A percentile compares a stretch with the other conserved stretches of the same genome.
Conservation (phyloP, 1,140 invertebrate genomes). For the Drosophila pachea region DNA sequence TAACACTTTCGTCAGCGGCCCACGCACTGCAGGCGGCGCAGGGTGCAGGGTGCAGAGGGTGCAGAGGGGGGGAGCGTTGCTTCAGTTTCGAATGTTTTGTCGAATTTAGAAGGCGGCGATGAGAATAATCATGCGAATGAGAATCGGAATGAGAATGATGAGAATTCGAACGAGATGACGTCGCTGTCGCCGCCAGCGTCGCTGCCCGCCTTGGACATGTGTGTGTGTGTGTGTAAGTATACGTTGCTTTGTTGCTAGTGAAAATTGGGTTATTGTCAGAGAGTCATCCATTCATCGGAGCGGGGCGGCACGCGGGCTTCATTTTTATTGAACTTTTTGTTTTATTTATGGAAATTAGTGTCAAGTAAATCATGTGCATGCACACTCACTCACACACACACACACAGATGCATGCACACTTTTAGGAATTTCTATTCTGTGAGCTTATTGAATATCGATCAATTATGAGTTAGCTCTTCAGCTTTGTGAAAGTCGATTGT, state of each 20-base stretch:
- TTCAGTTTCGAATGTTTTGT: constrained; percentile 23
- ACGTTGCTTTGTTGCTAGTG: constrained; percentile 56
- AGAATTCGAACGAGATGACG: constrained; percentile 18
- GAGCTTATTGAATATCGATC: constrained; percentile 52
- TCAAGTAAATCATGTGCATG: constrained; percentile 76
- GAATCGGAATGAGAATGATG: constrained; percentile 1
- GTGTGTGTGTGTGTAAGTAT: neutral
- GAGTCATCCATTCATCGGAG: constrained; percentile 38
- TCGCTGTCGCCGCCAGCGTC: constrained; percentile 10
- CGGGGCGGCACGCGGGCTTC: constrained; percentile 5
- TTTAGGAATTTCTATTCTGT: constrained; percentile 46
- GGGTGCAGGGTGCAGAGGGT: neutral
- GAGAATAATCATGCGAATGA: neutral
- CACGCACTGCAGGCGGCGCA: constrained; percentile 43
- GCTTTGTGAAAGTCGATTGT: constrained; percentile 18
- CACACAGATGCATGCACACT: constrained; percentile 13
- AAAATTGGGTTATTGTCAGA: constrained; percentile 77
- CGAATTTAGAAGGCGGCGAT: constrained; percentile 22
- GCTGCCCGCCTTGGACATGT: constrained; percentile 36
- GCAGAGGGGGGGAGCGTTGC: neutral
- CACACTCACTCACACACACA: constrained; percentile 29
- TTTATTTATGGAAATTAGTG: constrained; percentile 78
- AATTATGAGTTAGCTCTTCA: constrained; percentile 10
- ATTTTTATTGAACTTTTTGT: constrained; percentile 68
- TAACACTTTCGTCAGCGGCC: constrained; percentile 67